phyloP scores from a whole-genome alignment of 2,888 invertebrate genomes.

The Lordiphosa fenestrarum region DNA sequence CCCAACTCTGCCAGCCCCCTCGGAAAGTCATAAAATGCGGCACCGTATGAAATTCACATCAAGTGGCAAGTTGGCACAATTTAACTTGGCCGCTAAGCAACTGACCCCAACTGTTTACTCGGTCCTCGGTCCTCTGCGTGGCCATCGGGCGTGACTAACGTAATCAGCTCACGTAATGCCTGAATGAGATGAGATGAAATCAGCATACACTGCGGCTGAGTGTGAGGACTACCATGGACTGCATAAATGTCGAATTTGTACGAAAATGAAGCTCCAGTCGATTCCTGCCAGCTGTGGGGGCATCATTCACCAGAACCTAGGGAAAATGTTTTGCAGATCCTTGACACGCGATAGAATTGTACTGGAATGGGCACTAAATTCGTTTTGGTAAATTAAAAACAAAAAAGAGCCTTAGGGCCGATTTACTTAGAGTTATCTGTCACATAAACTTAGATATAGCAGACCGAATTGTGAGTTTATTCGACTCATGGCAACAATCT shows the following conservation, averaged over 20 bases:
- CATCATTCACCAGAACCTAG: constrained; percentile 26
- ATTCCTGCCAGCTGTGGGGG: constrained; percentile 11
- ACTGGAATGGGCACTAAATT: constrained; percentile 4
- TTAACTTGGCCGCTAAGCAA: constrained; percentile 65
- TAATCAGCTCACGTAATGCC: constrained; percentile 76
- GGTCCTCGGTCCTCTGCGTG: constrained; percentile 11
- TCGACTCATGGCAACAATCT: too few relatives aligned
- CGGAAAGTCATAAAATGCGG: constrained; percentile 68
- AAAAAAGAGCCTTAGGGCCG: too few relatives aligned
- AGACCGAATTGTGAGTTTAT: too few relatives aligned
- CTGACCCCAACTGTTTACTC: constrained; percentile 35
- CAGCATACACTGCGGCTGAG: constrained; percentile 64
- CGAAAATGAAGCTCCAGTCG: constrained; percentile 23
- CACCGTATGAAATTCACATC: constrained; percentile 70
- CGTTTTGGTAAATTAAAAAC: constrained; percentile 16
- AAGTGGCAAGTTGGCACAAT: constrained; percentile 69
- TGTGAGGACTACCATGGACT: constrained; percentile 35
- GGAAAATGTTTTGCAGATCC: constrained; percentile 38
- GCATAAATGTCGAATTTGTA: constrained; percentile 76
- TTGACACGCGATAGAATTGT: constrained; percentile 54
- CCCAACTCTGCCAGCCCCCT: neutral
- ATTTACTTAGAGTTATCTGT: too few relatives aligned
- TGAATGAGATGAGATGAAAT: constrained; percentile 77
- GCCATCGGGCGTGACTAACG: constrained; percentile 67
- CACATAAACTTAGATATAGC: too few relatives aligned